Conservation (phyloP, 2,888 invertebrate species). For the Platypus cylindrus region DNA sequence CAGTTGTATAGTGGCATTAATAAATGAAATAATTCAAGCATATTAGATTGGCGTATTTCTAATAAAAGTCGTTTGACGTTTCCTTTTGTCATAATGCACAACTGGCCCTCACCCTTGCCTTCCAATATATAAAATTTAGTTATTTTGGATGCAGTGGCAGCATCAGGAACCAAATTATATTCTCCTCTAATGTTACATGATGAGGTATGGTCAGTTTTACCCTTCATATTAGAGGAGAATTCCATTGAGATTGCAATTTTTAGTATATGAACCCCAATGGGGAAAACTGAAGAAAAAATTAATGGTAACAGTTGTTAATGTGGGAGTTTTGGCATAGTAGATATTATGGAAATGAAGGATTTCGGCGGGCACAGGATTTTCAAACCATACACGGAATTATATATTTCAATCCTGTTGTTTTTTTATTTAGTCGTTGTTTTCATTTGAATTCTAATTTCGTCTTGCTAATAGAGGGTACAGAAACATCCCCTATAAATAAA, state of each 20-base stretch:
- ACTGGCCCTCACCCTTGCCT: constrained; percentile 12
- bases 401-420: neutral
- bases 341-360: neutral
- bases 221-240: constrained; percentile 11
- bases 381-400: neutral
- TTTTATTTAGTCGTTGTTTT: too few relatives aligned
- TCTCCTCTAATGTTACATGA: too few relatives aligned
- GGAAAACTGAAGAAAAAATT: constrained; percentile 10
- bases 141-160: too few relatives aligned
- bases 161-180: too few relatives aligned
- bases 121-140: too few relatives aligned
- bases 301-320: constrained; percentile 11
- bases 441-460: too few relatives aligned
- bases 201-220: constrained; percentile 18
- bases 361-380: neutral
- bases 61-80: constrained; percentile 12
- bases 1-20: too few relatives aligned
- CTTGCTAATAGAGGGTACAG: too few relatives aligned
- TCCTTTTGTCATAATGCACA: constrained; percentile 10
- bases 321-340: constrained; percentile 8
- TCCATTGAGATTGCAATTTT: constrained; percentile 10
- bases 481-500: too few relatives aligned
- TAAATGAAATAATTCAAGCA: constrained; percentile 4
- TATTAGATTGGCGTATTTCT: constrained; percentile 9
- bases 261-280: constrained; percentile 5